These are phyloP conservation scores for Taeniopygia guttata DNA, from an alignment of 2,797 vertebrate genomes.

Conservation along the genomic window DNA sequence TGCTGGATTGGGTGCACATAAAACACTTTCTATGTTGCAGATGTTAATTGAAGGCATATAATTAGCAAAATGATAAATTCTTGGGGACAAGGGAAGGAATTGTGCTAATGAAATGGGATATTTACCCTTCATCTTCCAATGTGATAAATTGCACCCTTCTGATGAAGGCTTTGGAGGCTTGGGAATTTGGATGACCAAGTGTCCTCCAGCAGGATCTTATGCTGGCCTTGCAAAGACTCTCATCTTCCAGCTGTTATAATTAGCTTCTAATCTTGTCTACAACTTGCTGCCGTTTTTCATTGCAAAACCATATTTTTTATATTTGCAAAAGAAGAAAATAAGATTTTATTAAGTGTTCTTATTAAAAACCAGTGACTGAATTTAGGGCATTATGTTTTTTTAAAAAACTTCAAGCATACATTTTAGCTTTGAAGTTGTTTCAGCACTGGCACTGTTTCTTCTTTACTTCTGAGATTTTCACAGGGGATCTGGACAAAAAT, in stretches of 20 bases:
- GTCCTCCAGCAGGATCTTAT: not conserved
- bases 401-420: slow-evolving; percentile 8
- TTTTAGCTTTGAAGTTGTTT: slow-evolving; percentile 46
- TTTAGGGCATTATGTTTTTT: slow-evolving; percentile 11
- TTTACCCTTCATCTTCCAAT: not conserved
- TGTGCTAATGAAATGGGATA: not conserved
- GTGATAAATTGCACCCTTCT: not conserved
- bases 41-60: slow-evolving; percentile 10
- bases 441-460: not conserved
- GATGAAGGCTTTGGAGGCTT: not conserved
- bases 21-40: slow-evolving; percentile 47
- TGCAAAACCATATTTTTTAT: not conserved
- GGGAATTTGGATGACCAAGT: not conserved
- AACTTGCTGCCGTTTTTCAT: not conserved
- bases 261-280: not conserved
- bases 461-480: slow-evolving; percentile 24
- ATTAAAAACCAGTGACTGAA: not conserved
- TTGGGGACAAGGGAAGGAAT: not conserved
- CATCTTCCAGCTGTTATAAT: not conserved
- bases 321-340: not conserved
- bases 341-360: not conserved
- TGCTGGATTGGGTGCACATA: not conserved
- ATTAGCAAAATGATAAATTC: not conserved
- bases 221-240: not conserved
- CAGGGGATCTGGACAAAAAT: slow-evolving; percentile 30